Base-by-base conservation (phyloP, 2,888 invertebrate genomes). In the Geotrupes spiniger region DNA sequence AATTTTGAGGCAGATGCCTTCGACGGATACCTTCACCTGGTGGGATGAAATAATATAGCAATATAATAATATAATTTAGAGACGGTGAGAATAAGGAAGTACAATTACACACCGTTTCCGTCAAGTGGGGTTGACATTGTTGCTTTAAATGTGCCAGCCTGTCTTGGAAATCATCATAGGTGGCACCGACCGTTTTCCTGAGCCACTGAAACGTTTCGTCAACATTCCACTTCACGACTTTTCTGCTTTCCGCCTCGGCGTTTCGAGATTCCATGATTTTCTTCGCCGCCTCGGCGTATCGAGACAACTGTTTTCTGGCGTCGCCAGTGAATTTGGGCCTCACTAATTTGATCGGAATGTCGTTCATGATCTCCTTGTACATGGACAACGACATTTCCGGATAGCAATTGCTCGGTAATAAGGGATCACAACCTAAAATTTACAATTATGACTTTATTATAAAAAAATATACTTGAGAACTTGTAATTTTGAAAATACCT, bases 191-290 rank as follows among this genome's bases (percentile, higher is more conserved):
- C 6, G 95, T 94, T 65, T 89, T 83, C 67, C 96, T 80, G 40
- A 97, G 72, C 96, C 96, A 97, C 61, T 92, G 91, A 73, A 97
- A 95, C 15, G 95, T 96, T 63, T 97, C 96, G 67, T 97, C 96
- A 0, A 94, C 95, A 76, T 96, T 95, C 97, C 97, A 97, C 71
- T 96, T 97, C 0, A 98, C 96, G 9, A 96, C 90, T 76, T 97
- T 97, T 53, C 97, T 81, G 66, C 95, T 93, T 69, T 96, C 95
- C 0, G 93, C 84, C 16, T 92, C 89, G 5, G 91, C 89, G 70
- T 92, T 92, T 62, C 95, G 84, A 4, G 92, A 91, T 73, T 96
- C 97, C 60, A 97, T 94, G 78, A 96, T 92, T 73, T 92, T 91
- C 69, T 96, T 96, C 1, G 97, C 96, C 10, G 96, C 95, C 73